Conservation (phyloP, 2,888 invertebrate genomes). For the Protodeltote pygarga region DNA sequence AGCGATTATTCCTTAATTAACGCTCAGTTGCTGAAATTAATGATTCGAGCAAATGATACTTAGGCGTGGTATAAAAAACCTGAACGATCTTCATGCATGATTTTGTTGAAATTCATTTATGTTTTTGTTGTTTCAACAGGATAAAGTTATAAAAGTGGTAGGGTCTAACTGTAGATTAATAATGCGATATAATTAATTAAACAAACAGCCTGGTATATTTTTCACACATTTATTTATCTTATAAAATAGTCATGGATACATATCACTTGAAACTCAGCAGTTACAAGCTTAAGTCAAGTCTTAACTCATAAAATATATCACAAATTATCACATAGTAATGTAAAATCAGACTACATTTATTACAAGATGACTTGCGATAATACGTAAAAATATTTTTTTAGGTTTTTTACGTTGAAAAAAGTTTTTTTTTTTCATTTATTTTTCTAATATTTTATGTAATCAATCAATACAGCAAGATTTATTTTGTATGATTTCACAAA, state of each 20-base stretch:
- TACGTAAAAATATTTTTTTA: slow-evolving; percentile 1
- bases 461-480: too few species aligned
- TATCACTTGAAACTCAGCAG: slow-evolving; percentile 41
- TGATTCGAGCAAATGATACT: too few species aligned
- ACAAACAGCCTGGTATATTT: slow-evolving; percentile 13
- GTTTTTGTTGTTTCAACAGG: too few species aligned
- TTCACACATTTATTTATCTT: slow-evolving; percentile 50
- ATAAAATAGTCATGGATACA: slow-evolving; percentile 47
- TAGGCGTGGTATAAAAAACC: too few species aligned
- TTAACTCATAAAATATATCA: slow-evolving; percentile 67
- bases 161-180: too few species aligned
- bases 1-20: too few species aligned
- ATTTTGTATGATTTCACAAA: too few species aligned
- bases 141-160: too few species aligned
- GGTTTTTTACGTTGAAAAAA: too few species aligned
- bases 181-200: background rate
- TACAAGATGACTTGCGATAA: slow-evolving; percentile 31
- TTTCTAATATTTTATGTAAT: background rate
- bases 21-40: too few species aligned
- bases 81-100: too few species aligned
- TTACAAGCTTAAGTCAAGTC: slow-evolving; percentile 51
- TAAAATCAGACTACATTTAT: slow-evolving; percentile 67
- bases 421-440: background rate
- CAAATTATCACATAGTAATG: slow-evolving; percentile 75
- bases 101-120: too few species aligned